Conservation (phyloP, 2,113 vertebrate genomes). For the Etheostoma cragini region DNA sequence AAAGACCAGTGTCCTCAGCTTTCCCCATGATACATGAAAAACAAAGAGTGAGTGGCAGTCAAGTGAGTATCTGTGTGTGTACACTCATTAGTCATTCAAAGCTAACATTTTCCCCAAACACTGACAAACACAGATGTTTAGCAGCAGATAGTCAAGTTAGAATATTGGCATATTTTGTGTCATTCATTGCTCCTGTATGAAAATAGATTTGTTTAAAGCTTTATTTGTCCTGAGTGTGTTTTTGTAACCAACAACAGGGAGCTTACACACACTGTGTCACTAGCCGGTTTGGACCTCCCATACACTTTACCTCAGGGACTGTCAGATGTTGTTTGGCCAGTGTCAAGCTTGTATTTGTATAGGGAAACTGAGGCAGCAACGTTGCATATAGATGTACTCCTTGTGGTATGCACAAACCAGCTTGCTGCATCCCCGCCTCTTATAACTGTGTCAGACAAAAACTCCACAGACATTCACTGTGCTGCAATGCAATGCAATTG, state of each 20-base stretch:
- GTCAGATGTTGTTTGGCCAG: constrained; percentile 46
- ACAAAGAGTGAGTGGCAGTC: constrained; percentile 75
- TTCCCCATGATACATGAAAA: constrained; percentile 62
- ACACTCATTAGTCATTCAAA: constrained; percentile 75
- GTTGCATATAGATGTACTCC: constrained; percentile 54
- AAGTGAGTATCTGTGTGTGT: constrained; percentile 80
- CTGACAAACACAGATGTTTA: constrained; percentile 81
- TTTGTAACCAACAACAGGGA: constrained; percentile 72
- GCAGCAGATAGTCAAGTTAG: constrained; percentile 79
- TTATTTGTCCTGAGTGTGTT: constrained; percentile 83
- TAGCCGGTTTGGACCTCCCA: constrained; percentile 38
- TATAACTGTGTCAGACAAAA: constrained; percentile 65
- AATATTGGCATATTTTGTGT: constrained; percentile 75
- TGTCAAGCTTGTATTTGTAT: constrained; percentile 56
- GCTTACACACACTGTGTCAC: constrained; percentile 48
- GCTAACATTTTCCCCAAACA: constrained; percentile 78
- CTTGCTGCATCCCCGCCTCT: constrained; percentile 52
- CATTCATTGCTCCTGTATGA: constrained; percentile 77
- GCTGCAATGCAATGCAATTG: constrained; percentile 72
- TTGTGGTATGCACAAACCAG: constrained; percentile 62
- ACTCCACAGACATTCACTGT: constrained; percentile 81
- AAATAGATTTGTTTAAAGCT: constrained; percentile 79
- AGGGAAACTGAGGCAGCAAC: constrained; percentile 52
- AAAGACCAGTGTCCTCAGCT: constrained; percentile 42
- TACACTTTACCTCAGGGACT: constrained; percentile 30